phyloP scores from a whole-genome alignment of 2,797 vertebrate species.

The Etheostoma nigrum region DNA sequence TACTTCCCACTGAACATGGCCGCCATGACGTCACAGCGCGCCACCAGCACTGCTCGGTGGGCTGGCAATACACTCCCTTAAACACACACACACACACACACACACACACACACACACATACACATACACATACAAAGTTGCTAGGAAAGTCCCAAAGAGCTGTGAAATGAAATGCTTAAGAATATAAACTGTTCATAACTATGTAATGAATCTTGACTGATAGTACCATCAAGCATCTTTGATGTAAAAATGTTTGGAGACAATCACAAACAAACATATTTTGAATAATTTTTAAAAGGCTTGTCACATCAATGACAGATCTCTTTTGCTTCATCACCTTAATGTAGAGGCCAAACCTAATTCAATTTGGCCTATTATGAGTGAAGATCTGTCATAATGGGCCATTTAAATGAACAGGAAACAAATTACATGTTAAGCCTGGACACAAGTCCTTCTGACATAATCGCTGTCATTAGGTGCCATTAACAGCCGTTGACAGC shows the following conservation, averaged over 20 bases:
- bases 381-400: conserved; percentile 26
- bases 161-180: not conserved
- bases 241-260: not conserved
- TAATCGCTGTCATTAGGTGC: conserved; percentile 25
- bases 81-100: conserved; percentile 37
- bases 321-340: not conserved
- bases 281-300: not conserved
- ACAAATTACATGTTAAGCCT: conserved; percentile 23
- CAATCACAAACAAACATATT: not conserved
- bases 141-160: conserved; percentile 4
- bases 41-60: conserved; percentile 94
- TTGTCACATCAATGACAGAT: not conserved
- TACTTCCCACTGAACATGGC: conserved; percentile 99
- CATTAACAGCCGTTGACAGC: conserved; percentile 28
- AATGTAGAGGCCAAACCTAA: not conserved
- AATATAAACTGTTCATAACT: not conserved
- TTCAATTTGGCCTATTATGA: conserved; percentile 16
- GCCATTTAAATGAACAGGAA: conserved; percentile 40
- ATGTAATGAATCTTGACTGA: not conserved
- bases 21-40: conserved; percentile 97
- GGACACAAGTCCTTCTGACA: conserved; percentile 18
- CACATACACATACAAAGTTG: not conserved
- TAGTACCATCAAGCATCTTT: not conserved
- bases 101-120: conserved; percentile 8
- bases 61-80: conserved; percentile 92